Conservation (phyloP, 2,113 vertebrate species). For the Pampusana beccarii region DNA sequence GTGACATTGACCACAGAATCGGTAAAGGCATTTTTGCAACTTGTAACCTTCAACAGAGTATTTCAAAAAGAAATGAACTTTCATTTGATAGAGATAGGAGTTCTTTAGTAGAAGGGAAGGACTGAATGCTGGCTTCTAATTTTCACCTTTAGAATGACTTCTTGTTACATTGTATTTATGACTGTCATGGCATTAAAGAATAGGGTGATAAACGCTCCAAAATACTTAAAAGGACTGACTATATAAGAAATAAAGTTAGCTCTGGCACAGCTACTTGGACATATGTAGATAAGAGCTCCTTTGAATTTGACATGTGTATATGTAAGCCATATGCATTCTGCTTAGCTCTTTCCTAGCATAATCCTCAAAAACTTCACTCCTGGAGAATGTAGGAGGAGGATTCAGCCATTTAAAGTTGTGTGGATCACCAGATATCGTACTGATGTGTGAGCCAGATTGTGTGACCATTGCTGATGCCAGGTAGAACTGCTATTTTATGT, state of each 20-base stretch:
- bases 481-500: neutral
- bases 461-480: neutral
- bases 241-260: constrained; percentile 13
- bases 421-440: neutral
- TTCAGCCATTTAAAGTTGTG: neutral
- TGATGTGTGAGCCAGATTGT: neutral
- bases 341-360: neutral
- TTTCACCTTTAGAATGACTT: neutral
- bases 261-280: neutral
- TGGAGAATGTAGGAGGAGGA: neutral
- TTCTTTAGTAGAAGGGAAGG: neutral
- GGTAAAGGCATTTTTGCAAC: neutral
- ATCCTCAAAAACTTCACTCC: neutral
- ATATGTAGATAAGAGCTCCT: constrained; percentile 22
- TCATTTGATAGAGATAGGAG: neutral
- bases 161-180: neutral
- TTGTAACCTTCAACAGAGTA: neutral
- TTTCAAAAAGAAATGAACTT: neutral
- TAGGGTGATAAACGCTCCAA: neutral
- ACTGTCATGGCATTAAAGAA: neutral
- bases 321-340: neutral
- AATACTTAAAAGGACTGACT: constrained; percentile 25
- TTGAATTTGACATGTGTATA: neutral
- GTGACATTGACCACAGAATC: neutral
- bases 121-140: neutral